Evolutionary conservation across 2,113 vertebrate genomes (phyloP).

Genomic region (Upupa epops): DNA sequence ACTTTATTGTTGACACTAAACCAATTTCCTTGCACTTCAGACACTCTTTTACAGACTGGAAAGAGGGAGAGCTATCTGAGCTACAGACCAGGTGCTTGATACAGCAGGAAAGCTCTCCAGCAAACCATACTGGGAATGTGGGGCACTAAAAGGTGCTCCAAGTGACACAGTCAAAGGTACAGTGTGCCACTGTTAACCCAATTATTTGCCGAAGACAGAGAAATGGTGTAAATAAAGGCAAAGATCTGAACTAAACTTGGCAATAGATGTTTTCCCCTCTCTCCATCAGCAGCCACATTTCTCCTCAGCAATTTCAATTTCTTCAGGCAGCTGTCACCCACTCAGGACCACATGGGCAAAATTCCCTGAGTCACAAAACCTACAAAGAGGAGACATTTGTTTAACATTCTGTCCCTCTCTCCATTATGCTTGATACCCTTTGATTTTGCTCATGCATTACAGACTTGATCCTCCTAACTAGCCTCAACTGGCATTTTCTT

Average conservation of each 20-base stretch:
- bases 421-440: background rate
- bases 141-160: background rate
- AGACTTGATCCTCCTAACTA: background rate
- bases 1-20: background rate
- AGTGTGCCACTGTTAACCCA: background rate
- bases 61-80: background rate
- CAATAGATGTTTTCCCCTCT: background rate
- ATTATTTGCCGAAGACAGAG: background rate
- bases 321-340: background rate
- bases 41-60: background rate
- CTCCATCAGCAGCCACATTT: background rate
- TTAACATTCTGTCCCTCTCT: background rate
- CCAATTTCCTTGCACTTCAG: background rate
- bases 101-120: background rate
- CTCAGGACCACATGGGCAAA: background rate
- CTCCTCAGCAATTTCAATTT: background rate
- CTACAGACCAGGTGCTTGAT: background rate
- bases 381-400: background rate
- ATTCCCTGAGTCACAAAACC: background rate
- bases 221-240: background rate
- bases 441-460: background rate
- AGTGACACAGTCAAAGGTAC: background rate
- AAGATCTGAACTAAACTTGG: background rate
- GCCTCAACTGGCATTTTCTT: conserved; percentile 34
- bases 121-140: background rate